Evolutionary conservation across 2,888 invertebrate species (phyloP).

Genomic region (Cheilosia variabilis): DNA sequence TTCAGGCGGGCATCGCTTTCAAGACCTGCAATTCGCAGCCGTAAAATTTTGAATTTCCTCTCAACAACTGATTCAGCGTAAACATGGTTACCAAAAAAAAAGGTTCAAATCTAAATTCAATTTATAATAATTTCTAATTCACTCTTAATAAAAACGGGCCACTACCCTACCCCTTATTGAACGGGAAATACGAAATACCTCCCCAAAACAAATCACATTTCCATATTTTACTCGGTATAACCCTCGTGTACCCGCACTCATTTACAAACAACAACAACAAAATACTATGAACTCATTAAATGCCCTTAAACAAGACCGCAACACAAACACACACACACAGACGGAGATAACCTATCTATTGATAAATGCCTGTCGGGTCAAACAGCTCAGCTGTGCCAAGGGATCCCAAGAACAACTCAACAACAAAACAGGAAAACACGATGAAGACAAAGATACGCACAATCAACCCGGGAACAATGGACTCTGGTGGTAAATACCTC

Average conservation of each 20-base stretch:
- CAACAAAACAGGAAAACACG: constrained; percentile 31
- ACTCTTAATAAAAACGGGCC: too few relatives aligned
- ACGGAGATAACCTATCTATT: constrained; percentile 40
- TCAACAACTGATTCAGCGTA: too few relatives aligned
- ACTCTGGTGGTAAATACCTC: constrained; percentile 1
- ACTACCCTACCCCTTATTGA: too few relatives aligned
- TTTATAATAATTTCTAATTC: too few relatives aligned
- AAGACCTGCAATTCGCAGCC: too few relatives aligned
- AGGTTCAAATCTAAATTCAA: too few relatives aligned
- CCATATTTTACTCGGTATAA: too few relatives aligned
- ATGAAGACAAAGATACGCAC: constrained; percentile 5
- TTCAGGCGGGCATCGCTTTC: too few relatives aligned
- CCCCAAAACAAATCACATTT: too few relatives aligned
- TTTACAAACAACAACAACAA: constrained; percentile 1
- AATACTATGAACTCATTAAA: constrained; percentile 9
- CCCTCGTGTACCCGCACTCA: neutral
- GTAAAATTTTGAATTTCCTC: too few relatives aligned
- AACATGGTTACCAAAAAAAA: too few relatives aligned
- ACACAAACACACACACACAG: neutral
- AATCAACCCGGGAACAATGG: constrained; percentile 7
- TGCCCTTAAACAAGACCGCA: constrained; percentile 16
- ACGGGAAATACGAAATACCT: too few relatives aligned
- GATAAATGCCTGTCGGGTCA: constrained; percentile 26
- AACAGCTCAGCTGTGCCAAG: constrained; percentile 28
- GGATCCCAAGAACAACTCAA: constrained; percentile 16